phyloP scores from a whole-genome alignment of 2,888 invertebrate species.

The Conomelus anceps region DNA sequence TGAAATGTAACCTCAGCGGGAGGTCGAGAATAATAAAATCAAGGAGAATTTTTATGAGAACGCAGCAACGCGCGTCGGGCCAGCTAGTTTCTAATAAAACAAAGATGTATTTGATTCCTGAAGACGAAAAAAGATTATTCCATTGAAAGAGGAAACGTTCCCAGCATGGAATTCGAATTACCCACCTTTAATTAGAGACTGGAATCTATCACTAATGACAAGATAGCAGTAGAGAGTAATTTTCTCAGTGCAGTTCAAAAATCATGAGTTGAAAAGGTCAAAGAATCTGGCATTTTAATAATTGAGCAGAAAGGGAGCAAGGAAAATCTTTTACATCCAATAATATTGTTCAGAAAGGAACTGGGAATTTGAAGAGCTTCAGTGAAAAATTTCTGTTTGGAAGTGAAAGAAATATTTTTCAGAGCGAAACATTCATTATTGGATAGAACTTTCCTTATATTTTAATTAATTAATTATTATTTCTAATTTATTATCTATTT shows the following conservation, averaged over 20 bases:
- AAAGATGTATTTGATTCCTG: not conserved
- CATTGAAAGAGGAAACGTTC: not conserved
- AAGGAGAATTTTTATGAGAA: no score
- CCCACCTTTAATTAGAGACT: not conserved
- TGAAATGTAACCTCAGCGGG: no score
- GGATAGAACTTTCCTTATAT: no score
- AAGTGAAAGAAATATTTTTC: not conserved
- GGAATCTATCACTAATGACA: not conserved
- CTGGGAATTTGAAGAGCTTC: not conserved
- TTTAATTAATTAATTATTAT: no score
- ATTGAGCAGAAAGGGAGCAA: not conserved
- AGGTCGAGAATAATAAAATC: no score
- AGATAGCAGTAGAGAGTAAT: not conserved
- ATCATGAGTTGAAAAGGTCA: not conserved
- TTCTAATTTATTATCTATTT: no score
- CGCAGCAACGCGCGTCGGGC: no score
- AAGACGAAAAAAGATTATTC: not conserved
- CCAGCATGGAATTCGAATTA: not conserved
- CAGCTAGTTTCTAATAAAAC: no score
- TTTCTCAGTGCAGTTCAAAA: not conserved
- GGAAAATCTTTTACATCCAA: not conserved
- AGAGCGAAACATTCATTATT: no score
- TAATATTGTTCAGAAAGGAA: not conserved
- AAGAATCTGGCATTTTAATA: not conserved
- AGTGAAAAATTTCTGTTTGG: not conserved